Evolutionary conservation across 2,113 vertebrate genomes (phyloP), one percentile per base, ranked within the genome.

Genomic region (Notiomystis cincta): DNA sequence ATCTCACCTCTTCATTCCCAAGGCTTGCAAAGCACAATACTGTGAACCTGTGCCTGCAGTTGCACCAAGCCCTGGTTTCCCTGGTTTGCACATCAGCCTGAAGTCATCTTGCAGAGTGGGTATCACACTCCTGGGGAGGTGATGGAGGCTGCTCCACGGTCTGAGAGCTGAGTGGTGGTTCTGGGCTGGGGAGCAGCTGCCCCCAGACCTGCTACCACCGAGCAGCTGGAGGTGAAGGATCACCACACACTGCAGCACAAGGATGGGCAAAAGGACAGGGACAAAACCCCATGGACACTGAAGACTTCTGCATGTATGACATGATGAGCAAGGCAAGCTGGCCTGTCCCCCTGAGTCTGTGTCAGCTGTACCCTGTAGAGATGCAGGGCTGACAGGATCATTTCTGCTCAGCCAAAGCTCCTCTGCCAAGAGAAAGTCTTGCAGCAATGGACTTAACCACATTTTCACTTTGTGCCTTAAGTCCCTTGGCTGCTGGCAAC

Each of bases 191-290:
- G n/a, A 91, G 70, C 72, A 89, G 62, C 62, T 23, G 27, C 13
- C 24, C 44, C 33, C 28, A 65, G 40, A 79, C 10, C 48, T 62
- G 27, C 45, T 47, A 44, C 21, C 45, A 61, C 20, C 27, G 21
- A 24, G 24, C 1, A 70, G 33, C 14, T 54, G 42, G 58, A 90
- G 79, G 48, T 56, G 76, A 73, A 71, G 53, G 35, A 67, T 37
- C 27, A 54, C 3, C 23, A 33, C 25, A 66, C 6, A 0, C 4
- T 45, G 28, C 35, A 92, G 53, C 0, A 1, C 0, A 2, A 77
- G 33, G 47, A 66, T 22, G 38, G 45, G 60, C 54, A 90, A 73
- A 89, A 87, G 28, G 37, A 18, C 11, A 66, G 25, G 35, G 13
- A 30, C 15, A 91, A 95, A 91, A 60, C 19, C 33, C 28, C 3